Conservation (phyloP, 2,888 invertebrate genomes). For the Choristoneura rosaceana region DNA sequence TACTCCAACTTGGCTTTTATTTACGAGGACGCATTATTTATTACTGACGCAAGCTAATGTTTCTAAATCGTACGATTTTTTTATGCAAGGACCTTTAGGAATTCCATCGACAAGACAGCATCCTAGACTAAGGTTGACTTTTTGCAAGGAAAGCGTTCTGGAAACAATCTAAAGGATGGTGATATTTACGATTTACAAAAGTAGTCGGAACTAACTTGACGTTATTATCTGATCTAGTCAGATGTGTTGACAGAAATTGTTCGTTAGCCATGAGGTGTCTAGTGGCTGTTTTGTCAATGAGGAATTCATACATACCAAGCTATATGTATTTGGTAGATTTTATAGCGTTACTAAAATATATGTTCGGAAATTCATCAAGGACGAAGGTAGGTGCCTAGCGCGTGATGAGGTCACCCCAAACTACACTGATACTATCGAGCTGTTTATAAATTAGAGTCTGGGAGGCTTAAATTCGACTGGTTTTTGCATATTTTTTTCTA, state of each 20-base stretch:
- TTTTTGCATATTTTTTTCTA: neutral
- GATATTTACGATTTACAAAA: too few species aligned
- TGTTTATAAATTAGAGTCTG: constrained; percentile 18
- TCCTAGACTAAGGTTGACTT: too few species aligned
- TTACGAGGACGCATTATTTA: constrained; percentile 23
- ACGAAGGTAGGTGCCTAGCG: constrained; percentile 19
- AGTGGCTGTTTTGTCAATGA: too few species aligned
- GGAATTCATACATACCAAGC: neutral
- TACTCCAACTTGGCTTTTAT: constrained; percentile 14
- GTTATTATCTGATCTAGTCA: too few species aligned
- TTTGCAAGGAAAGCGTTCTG: too few species aligned
- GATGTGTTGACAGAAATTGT: too few species aligned
- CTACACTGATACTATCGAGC: constrained; percentile 31
- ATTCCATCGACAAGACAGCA: too few species aligned
- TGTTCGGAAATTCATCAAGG: constrained; percentile 27
- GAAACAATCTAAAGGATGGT: too few species aligned
- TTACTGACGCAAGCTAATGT: neutral
- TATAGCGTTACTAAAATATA: constrained; percentile 11
- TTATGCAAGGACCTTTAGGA: too few species aligned
- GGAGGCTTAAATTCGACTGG: neutral
- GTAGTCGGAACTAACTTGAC: too few species aligned
- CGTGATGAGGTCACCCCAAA: constrained; percentile 30
- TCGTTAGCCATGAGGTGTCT: too few species aligned
- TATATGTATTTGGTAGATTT: neutral
- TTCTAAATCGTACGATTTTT: constrained; percentile 16